Evolutionary conservation across 2,113 vertebrate genomes (phyloP).

Genomic region (Phalacrocorax aristotelis): DNA sequence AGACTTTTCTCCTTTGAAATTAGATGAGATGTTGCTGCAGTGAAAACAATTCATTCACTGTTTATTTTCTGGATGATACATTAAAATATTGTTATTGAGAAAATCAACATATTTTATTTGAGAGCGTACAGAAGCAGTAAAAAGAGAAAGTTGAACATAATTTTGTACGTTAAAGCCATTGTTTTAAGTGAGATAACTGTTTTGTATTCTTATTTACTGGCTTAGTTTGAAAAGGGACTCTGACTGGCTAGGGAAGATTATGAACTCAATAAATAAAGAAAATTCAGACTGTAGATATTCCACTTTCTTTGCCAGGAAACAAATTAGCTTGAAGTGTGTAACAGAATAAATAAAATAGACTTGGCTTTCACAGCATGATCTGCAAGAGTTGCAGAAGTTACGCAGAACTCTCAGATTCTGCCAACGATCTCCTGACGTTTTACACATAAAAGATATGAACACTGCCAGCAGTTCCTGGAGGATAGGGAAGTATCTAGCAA

Average conservation of each 20-base stretch:
- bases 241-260: neutral
- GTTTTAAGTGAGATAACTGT: neutral
- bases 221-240: neutral
- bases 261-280: conserved; percentile 26
- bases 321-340: neutral
- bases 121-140: neutral
- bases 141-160: neutral
- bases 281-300: neutral
- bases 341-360: neutral
- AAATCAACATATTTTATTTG: neutral
- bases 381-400: neutral
- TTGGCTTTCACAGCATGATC: neutral
- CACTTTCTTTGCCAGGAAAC: neutral
- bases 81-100: neutral
- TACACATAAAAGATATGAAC: neutral
- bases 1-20: neutral
- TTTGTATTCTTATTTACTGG: neutral
- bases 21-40: neutral
- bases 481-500: neutral
- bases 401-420: neutral
- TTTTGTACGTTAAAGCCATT: neutral
- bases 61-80: neutral
- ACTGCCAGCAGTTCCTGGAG: neutral
- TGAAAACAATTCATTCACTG: neutral
- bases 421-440: neutral